Base-by-base conservation (phyloP, 2,113 vertebrate genomes). In the Cinclus cinclus region DNA sequence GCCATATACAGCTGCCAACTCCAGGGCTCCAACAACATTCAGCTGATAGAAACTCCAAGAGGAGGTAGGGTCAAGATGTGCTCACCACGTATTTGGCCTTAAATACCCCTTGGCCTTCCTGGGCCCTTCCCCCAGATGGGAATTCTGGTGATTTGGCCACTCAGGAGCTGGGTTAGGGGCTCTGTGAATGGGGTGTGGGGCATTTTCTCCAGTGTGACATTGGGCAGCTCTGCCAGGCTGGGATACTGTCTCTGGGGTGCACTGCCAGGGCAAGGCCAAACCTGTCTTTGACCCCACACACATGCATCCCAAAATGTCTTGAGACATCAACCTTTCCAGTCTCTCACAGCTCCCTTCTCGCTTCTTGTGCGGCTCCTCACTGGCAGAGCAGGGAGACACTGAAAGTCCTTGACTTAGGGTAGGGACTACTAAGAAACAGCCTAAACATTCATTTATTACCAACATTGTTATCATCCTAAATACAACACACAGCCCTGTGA, bases 41-140 rank as follows among this genome's bases (percentile, higher is more conserved):
- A 49, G 30, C 15, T 47, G 19, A n/a, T 13, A 13, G 28, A 56
- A 64, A 75, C 19, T 65, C 50, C 50, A 41, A 30, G 35, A 58
- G 30, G 19, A 56, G 35, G 5, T 39, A 23, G 30, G 22, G n/a
- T 39, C 18, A 63, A 55, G 28, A 33, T 3, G 7, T 63, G 28
- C 23, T 64, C 3, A 1, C 22, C 39, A 18, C 0, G 0, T 55
- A 21, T 33, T 55, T 10, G 6, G 15, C 19, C n/a, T 41, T 47
- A 39, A 74, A n/a, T 28, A 47, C 15, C 19, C 8, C 10, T 28
- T 74, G 69, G 59, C 28, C 23, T 56, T 74, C 23, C 19, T 39
- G 41, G n/a, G 6, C 50, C 28, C n/a, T 47, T 84, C 18, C 4
- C 15, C 23, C 19, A 64, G 28, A 4, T 46, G 41, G 18, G 49